These are phyloP conservation scores for Brachynemurus nebulosus DNA, from an alignment of 2,888 invertebrate genomes.

Conservation along the genomic window DNA sequence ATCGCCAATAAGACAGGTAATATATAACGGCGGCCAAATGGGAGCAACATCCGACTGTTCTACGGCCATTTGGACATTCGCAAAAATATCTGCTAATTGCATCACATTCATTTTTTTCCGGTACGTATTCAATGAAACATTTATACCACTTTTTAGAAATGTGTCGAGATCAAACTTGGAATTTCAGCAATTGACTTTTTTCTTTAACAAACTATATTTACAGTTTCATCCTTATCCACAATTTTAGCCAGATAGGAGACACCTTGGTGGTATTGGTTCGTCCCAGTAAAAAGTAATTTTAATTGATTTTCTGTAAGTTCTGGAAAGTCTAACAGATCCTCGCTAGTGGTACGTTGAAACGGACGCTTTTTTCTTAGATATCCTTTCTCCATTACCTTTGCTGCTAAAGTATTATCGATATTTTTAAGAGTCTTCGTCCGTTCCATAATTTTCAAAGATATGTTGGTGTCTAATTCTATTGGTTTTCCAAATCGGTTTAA, in stretches of 20 bases:
- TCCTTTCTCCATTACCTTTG: constrained; percentile 5
- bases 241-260: constrained; percentile 13
- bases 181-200: constrained; percentile 1
- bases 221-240: constrained; percentile 7
- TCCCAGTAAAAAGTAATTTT: constrained; percentile 4
- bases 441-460: constrained; percentile 8
- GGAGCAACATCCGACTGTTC: constrained; percentile 11
- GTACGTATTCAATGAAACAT: neutral
- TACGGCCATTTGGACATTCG: constrained; percentile 10
- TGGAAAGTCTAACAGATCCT: constrained; percentile 3
- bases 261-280: constrained; percentile 3
- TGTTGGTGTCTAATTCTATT: constrained; percentile 8
- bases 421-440: constrained; percentile 4
- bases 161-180: constrained; percentile 10
- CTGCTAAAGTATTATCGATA: constrained; percentile 10
- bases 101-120: neutral
- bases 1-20: constrained; percentile 3
- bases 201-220: constrained; percentile 5
- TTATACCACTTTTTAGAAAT: constrained; percentile 1
- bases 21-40: constrained; percentile 10
- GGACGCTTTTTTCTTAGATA: constrained; percentile 4
- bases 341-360: constrained; percentile 1
- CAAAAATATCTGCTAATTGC: constrained; percentile 9
- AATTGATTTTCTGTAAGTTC: constrained; percentile 2
- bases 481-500: constrained; percentile 14